Evolutionary conservation across 2,888 invertebrate species (phyloP).

Genomic region (Pachymerium ferrugineum): DNA sequence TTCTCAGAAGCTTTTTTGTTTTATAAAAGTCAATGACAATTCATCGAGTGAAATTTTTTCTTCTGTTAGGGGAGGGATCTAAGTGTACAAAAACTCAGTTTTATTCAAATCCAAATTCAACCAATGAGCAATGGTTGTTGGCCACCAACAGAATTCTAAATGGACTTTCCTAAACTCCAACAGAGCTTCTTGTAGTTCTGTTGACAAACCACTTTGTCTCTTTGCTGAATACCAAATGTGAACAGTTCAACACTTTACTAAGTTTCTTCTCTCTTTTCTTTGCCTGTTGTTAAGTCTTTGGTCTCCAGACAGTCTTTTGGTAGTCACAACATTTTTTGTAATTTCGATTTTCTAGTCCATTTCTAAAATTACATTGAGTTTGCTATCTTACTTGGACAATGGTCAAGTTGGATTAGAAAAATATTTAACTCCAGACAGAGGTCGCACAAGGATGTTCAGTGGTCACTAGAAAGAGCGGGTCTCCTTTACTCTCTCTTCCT

Average conservation of each 20-base stretch:
- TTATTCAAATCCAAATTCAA: background rate
- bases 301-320: background rate
- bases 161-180: background rate
- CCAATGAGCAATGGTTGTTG: background rate
- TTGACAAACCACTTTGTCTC: background rate
- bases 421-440: no score
- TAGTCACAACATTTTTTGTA: no score
- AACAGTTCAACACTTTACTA: no score
- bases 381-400: no score
- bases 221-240: background rate
- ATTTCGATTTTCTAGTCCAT: no score
- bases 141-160: background rate
- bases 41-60: background rate
- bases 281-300: background rate
- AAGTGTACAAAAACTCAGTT: background rate
- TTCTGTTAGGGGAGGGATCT: background rate
- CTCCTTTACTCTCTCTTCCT: no score
- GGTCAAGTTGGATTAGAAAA: no score
- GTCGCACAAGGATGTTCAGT: no score
- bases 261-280: background rate
- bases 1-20: background rate
- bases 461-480: no score
- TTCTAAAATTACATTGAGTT: no score
- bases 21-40: no score
- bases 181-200: background rate